Conservation (phyloP, 2,113 vertebrate genomes). For the mouse (Mus musculus) region DNA sequence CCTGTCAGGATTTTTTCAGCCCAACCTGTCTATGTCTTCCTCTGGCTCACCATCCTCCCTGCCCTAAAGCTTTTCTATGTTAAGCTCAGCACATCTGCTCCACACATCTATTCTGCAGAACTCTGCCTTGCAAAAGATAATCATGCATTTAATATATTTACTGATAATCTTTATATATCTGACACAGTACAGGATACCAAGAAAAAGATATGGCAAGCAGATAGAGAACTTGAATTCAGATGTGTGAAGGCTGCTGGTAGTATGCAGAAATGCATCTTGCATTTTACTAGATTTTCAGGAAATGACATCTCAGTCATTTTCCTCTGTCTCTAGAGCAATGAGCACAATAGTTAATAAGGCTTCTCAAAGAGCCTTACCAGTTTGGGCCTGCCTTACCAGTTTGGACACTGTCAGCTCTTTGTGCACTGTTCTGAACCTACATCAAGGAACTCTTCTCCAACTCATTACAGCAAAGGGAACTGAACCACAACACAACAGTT, state of each 20-base stretch:
- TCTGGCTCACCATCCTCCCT: background rate
- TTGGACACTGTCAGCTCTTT: background rate
- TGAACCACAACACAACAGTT: conserved; percentile 20
- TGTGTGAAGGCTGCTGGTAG: background rate
- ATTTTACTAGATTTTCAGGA: conserved; percentile 26
- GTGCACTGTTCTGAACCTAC: background rate
- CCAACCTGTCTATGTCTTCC: background rate
- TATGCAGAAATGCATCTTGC: background rate
- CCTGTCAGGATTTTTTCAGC: background rate
- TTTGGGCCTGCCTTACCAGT: conserved; percentile 20
- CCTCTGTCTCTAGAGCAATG: background rate
- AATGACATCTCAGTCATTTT: background rate
- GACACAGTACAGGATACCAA: background rate
- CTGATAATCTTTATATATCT: background rate
- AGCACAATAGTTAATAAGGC: background rate
- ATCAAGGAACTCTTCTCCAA: conserved; percentile 22
- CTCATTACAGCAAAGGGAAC: background rate
- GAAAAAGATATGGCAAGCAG: background rate
- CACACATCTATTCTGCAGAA: background rate
- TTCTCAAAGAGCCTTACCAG: background rate
- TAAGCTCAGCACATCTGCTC: background rate
- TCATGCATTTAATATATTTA: background rate
- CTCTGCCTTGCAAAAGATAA: background rate
- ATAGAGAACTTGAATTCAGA: conserved; percentile 20
- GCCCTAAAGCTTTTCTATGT: background rate